phyloP scores from a whole-genome alignment of 2,888 invertebrate species.

The Aphrophora alni region DNA sequence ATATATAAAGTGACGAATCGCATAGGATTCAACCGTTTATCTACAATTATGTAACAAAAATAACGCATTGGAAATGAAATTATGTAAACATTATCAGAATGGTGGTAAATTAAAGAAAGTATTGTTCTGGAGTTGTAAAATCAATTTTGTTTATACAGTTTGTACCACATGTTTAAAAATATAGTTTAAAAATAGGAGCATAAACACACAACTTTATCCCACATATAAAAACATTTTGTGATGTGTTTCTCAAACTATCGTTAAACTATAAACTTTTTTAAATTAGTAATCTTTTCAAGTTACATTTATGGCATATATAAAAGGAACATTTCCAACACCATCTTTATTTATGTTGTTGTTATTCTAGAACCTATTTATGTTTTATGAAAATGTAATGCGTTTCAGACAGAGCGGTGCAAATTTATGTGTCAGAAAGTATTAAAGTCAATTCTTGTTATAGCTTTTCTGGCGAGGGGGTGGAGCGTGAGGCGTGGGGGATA shows the following conservation, averaged over 20 bases:
- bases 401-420: slow-evolving; percentile 28
- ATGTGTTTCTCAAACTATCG: background rate
- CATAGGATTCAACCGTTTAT: no score
- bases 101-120: no score
- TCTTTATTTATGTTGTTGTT: background rate
- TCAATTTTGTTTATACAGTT: no score
- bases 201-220: no score
- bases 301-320: background rate
- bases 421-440: slow-evolving; percentile 41
- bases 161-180: no score
- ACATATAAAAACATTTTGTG: no score
- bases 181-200: no score
- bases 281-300: background rate
- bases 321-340: background rate
- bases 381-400: slow-evolving; percentile 37
- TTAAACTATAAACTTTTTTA: background rate
- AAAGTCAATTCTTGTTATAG: slow-evolving; percentile 38
- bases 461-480: background rate
- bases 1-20: no score
- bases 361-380: slow-evolving; percentile 27
- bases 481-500: background rate
- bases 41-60: no score
- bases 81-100: no score
- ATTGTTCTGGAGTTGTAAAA: no score
- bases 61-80: no score